Evolutionary conservation across 92 coral and sea anemone species (phyloP), one percentile per base, ranked within the genome.

Genomic region (Palythoa grandiflora): DNA sequence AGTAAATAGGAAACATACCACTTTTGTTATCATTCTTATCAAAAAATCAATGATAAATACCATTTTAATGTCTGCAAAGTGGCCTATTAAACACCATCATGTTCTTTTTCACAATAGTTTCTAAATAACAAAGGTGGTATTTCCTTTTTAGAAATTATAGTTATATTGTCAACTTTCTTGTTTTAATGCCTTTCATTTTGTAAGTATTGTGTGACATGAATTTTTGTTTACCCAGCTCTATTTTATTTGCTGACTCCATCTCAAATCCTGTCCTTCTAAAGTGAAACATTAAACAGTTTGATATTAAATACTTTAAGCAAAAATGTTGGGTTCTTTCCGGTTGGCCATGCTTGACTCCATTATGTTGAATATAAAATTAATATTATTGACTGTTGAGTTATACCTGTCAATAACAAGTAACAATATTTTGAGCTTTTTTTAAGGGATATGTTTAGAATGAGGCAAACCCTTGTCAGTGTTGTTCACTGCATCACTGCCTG

Each of bases 401-500:
- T 57, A 57, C 65, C 65, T 57, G 65, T 57, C 65, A 57, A 57
- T 57, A 57, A 57, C 20, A 57, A 57, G 65, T 57, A 57, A 57
- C 65, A 57, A 57, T 57, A 57, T 57, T 57, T 57, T 57, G 20
- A 57, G 65, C 65, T 57, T 57, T 57, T 57, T 57, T 57, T 57
- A 57, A 57, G 65, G 65, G 65, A 57, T 57, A 57, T 57, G 65
- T 57, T 57, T 57, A 57, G 65, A 57, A 57, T 57, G 65, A 57
- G 65, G 65, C 65, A 57, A 57, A 57, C 65, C 65, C 65, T 57
- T 57, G 65, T 57, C 65, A 57, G 15, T 57, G 65, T 57, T 57
- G 65, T 57, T 57, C 65, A 57, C 65, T 57, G 65, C 65, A 57
- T 57, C 65, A 57, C 65, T 57, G 65, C 65, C n/a, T 57, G 65